phyloP scores from a whole-genome alignment of 2,888 invertebrate genomes.

The Apodemia hepburni region DNA sequence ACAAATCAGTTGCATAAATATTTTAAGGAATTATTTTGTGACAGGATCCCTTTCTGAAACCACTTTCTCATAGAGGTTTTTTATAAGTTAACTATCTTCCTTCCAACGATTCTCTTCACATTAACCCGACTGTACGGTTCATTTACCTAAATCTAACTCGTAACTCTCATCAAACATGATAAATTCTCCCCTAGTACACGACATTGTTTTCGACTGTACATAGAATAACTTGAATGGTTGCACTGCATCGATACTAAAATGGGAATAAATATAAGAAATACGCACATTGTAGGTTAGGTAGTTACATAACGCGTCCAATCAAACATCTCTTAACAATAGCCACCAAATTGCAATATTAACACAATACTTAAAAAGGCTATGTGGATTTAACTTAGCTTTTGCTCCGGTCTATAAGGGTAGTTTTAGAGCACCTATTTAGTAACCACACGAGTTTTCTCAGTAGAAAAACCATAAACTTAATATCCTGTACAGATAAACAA shows the following conservation, averaged over 20 bases:
- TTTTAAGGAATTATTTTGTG: too few species aligned
- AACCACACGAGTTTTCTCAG: neutral
- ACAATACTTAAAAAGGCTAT: neutral
- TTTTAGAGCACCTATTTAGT: neutral
- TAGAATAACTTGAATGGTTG: neutral
- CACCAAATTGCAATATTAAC: slow-evolving; percentile 11
- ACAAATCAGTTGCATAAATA: too few species aligned
- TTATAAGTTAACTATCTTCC: too few species aligned
- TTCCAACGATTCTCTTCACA: too few species aligned
- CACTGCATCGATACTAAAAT: slow-evolving; percentile 17
- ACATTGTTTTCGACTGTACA: neutral
- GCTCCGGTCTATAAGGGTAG: neutral
- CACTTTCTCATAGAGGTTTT: too few species aligned
- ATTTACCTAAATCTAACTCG: neutral
- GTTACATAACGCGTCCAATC: slow-evolving; percentile 46
- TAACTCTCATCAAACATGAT: neutral
- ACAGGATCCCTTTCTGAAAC: too few species aligned
- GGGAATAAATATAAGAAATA: slow-evolving; percentile 48
- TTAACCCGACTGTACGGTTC: neutral
- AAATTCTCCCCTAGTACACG: neutral
- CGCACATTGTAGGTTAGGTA: slow-evolving; percentile 54
- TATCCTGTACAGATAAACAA: too few species aligned
- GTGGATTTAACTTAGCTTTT: too few species aligned
- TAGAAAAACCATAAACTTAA: neutral
- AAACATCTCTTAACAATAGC: slow-evolving; percentile 26